Base-by-base conservation (phyloP, 2,888 invertebrate genomes). In the Spilosoma lubricipeda region DNA sequence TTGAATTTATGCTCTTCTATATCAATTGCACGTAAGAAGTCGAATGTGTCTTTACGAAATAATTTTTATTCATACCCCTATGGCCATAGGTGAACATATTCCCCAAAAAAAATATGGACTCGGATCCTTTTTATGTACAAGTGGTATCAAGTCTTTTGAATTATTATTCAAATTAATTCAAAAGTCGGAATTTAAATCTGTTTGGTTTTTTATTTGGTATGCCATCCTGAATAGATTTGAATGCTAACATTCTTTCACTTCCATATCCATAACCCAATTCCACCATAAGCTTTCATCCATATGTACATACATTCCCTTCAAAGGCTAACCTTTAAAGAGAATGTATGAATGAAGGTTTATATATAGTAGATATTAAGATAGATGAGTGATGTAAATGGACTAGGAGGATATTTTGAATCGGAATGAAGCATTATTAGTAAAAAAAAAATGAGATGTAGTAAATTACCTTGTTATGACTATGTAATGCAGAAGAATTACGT, bases 1-100 rank as follows among this genome's bases (percentile, higher is more conserved):
- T 23, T 36, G 69, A 66, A 71, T 75, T 45, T 69, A 59, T 78
- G 78, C 30, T 74, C 36, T 30, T 36, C 20, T 66, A 45, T 70
- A 33, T 42, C 2, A 11, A 70, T 23, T 65, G 36, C 11, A 36
- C 65, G 20, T 63, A 23, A 65, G 18, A 18, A 30, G 30, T 27
- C 27, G 13, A 63, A 27, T 30, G 15, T 63, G 13, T 63, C 15
- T 5, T 30, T 27, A 30, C 0, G 8, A 52, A 63, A 36, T 4
- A 15, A 1, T 15, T 59, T 13, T 36, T 4, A 59, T 11, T n/a
- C 27, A 59, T 27, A 27, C 4, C 4, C 4, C 15, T 2, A 27
- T 59, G 13, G 39, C 2, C 13, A 36, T 65, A 36, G 23, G 15
- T n/a, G 0, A n/a, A 9, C 3, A 30, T 63, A 27, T 63, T 63